These are phyloP conservation scores for Notiomystis cincta DNA, from an alignment of 2,113 vertebrate genomes.

Conservation along the genomic window DNA sequence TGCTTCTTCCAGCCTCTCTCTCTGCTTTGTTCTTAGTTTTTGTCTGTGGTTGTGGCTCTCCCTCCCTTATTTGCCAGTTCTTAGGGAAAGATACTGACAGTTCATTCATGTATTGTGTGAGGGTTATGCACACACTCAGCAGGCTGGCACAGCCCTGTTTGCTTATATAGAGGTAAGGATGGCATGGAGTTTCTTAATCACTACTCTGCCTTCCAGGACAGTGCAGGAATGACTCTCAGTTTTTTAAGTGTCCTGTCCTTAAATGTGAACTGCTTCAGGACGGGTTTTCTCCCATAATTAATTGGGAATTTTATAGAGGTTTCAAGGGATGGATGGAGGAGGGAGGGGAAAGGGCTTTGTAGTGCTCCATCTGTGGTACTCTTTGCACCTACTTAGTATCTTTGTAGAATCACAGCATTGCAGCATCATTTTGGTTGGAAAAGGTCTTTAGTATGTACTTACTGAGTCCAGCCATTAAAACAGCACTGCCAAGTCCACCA, in stretches of 20 bases:
- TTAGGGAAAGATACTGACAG: not conserved
- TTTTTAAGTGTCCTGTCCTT: not conserved
- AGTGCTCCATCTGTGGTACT: not conserved
- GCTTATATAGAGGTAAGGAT: not conserved
- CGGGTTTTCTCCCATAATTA: not conserved
- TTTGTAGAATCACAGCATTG: not conserved
- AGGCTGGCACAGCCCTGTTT: accelerated
- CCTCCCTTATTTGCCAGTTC: not conserved
- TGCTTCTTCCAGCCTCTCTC: not conserved
- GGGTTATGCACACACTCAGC: not conserved
- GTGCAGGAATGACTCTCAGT: not conserved
- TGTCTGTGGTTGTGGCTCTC: not conserved
- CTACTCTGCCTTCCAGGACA: not conserved
- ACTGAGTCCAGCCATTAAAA: not conserved
- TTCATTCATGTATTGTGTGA: not conserved
- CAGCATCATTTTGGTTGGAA: not conserved
- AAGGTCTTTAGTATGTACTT: not conserved
- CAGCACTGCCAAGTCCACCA: not conserved
- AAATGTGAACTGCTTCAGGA: not conserved
- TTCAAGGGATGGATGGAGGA: accelerated
- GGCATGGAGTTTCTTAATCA: not conserved
- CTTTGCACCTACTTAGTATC: not conserved
- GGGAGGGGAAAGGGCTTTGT: not conserved
- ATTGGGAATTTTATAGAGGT: not conserved
- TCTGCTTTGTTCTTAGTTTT: not conserved